phyloP scores from a whole-genome alignment of 2,113 vertebrate species.

The Nycticebus coucang region DNA sequence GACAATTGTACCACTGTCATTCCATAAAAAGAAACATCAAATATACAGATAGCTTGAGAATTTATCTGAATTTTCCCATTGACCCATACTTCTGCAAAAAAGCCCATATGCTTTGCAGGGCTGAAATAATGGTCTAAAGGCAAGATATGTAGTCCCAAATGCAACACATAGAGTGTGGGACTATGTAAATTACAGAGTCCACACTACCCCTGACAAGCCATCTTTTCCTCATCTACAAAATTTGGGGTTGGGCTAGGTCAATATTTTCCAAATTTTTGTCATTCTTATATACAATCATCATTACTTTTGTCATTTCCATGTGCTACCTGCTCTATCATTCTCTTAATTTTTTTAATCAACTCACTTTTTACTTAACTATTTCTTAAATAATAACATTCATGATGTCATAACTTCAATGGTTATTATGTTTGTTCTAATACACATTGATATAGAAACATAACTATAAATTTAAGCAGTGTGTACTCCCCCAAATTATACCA shows the following conservation, averaged over 20 bases:
- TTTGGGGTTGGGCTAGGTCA: neutral
- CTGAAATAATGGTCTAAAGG: neutral
- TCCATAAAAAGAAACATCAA: slow-evolving; percentile 41
- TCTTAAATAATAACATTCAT: neutral
- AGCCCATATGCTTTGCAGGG: neutral
- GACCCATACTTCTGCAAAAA: slow-evolving; percentile 4
- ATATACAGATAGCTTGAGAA: slow-evolving; percentile 19
- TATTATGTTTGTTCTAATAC: neutral
- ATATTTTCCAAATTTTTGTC: neutral
- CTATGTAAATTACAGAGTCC: neutral
- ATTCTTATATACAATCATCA: neutral
- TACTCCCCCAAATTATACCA: neutral
- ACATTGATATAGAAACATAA: neutral
- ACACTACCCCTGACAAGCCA: neutral
- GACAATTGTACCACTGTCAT: neutral
- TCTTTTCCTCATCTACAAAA: neutral
- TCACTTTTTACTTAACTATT: slow-evolving; percentile 19
- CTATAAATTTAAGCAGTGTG: neutral
- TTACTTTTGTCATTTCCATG: neutral
- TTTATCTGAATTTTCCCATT: slow-evolving; percentile 13
- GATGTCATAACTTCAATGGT: neutral
- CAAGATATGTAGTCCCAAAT: neutral
- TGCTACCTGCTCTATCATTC: neutral
- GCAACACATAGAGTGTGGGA: neutral
- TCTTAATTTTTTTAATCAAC: slow-evolving; percentile 31